phyloP scores from a whole-genome alignment of 1,140 invertebrate genomes.

The Plectrocnemia conspersa region DNA sequence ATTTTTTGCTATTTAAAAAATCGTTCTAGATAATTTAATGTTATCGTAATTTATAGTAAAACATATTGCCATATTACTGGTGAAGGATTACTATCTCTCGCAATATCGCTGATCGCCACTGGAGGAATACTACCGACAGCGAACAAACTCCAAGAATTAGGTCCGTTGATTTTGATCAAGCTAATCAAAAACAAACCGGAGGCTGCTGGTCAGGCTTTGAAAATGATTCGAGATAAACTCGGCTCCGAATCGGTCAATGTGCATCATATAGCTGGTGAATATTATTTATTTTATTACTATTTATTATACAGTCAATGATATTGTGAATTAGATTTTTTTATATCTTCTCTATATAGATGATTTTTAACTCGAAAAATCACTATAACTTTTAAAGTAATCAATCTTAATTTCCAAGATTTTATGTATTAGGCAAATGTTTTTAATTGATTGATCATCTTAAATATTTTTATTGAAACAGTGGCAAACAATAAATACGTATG shows the following conservation, averaged over 20 bases:
- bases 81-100: constrained; percentile 52
- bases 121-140: constrained; percentile 40
- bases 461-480: too few relatives aligned
- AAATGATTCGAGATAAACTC: constrained; percentile 9
- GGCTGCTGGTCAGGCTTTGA: constrained; percentile 30
- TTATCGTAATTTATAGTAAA: constrained; percentile 15
- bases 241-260: constrained; percentile 1
- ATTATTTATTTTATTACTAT: too few relatives aligned
- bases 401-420: too few relatives aligned
- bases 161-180: constrained; percentile 3
- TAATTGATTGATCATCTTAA: too few relatives aligned
- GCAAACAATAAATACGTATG: too few relatives aligned
- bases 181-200: constrained; percentile 36
- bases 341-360: too few relatives aligned
- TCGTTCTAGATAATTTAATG: constrained; percentile 19
- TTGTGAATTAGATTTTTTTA: too few relatives aligned
- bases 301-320: background rate
- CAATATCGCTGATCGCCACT: constrained; percentile 48
- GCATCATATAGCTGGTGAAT: constrained; percentile 10
- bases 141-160: background rate
- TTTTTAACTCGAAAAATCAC: too few relatives aligned
- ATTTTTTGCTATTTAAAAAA: too few relatives aligned
- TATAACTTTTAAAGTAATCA: too few relatives aligned
- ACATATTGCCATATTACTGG: constrained; percentile 47
- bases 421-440: too few relatives aligned